Conservation (phyloP, 2,888 invertebrate species). For the Dorcus hopei region DNA sequence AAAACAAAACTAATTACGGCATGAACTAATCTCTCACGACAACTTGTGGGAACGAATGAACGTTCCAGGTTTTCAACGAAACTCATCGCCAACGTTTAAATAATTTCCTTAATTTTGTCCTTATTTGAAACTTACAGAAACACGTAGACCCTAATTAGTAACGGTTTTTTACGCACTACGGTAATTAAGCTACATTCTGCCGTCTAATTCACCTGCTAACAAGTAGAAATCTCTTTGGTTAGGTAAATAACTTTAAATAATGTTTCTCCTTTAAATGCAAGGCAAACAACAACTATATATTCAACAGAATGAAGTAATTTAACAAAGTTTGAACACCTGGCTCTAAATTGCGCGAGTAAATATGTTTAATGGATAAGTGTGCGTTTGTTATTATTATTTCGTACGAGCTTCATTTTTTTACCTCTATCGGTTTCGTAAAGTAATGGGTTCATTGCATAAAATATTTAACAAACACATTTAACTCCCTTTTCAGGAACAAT, state of each 20-base stretch:
- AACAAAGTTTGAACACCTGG: not conserved
- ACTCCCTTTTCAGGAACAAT: too few relatives aligned
- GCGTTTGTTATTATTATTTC: not conserved
- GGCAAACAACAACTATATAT: not conserved
- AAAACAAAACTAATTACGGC: slow-evolving; percentile 15
- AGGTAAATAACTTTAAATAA: not conserved
- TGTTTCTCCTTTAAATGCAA: not conserved
- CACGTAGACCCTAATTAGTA: slow-evolving; percentile 17
- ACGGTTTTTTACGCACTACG: slow-evolving; percentile 7
- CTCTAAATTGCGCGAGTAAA: too few relatives aligned
- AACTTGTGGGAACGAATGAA: slow-evolving; percentile 11
- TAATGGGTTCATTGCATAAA: too few relatives aligned
- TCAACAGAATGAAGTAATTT: not conserved
- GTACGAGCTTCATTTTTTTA: not conserved
- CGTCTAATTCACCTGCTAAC: slow-evolving; percentile 6
- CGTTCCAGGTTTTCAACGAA: slow-evolving; percentile 16
- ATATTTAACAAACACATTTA: too few relatives aligned
- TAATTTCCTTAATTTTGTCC: slow-evolving; percentile 20
- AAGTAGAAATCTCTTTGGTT: not conserved
- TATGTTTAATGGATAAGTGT: not conserved
- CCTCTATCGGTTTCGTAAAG: too few relatives aligned
- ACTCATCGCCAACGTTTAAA: slow-evolving; percentile 17
- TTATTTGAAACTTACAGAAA: slow-evolving; percentile 17
- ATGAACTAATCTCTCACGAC: slow-evolving; percentile 6
- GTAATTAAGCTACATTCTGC: slow-evolving; percentile 18